phyloP scores from a whole-genome alignment of 2,888 invertebrate species.

The Cephus nigrinus region DNA sequence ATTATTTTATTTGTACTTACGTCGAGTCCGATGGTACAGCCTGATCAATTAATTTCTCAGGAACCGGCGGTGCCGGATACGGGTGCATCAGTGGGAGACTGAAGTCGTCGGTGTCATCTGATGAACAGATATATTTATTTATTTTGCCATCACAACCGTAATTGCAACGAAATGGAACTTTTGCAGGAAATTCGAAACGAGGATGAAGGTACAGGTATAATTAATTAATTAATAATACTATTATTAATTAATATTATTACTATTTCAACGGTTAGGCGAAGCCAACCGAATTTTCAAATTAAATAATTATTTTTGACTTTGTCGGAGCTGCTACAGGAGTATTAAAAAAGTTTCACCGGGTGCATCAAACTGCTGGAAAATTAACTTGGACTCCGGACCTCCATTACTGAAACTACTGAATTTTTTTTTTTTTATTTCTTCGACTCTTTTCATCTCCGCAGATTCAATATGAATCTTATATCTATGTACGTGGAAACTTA shows the following conservation, averaged over 20 bases:
- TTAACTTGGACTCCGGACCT: background rate
- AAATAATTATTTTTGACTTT: background rate
- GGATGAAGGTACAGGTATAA: background rate
- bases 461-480: background rate
- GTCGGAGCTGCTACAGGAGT: background rate
- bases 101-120: background rate
- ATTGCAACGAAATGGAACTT: background rate
- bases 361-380: background rate
- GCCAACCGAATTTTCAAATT: background rate
- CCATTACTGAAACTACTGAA: conserved; percentile 3
- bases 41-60: conserved; percentile 78
- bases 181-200: background rate
- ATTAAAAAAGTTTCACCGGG: background rate
- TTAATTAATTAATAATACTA: no score
- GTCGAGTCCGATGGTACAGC: conserved; percentile 82
- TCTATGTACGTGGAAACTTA: conserved; percentile 38
- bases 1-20: conserved; percentile 70
- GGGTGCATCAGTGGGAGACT: conserved; percentile 69
- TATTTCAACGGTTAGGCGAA: background rate
- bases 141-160: background rate
- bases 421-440: conserved; percentile 13
- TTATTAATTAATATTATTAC: background rate
- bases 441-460: conserved; percentile 8
- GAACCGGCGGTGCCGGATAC: conserved; percentile 75
- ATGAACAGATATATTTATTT: background rate